Conservation (phyloP, 2,797 vertebrate genomes). For the Poeciliopsis presidionis region DNA sequence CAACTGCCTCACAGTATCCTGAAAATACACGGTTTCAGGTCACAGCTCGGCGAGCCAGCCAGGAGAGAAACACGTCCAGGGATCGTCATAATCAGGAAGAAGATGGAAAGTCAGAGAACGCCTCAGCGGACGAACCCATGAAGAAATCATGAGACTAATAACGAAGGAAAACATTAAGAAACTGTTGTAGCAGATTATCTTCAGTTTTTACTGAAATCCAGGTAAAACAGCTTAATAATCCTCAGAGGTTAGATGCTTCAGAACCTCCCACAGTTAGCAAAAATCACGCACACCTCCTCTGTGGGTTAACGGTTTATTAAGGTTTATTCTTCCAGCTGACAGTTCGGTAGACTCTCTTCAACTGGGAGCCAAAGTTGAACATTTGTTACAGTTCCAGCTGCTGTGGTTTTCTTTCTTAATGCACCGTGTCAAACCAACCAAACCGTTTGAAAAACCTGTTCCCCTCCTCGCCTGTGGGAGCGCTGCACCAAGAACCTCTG, state of each 20-base stretch:
- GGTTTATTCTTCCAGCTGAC: no score
- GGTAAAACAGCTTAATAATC: constrained; percentile 7
- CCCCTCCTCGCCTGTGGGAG: no score
- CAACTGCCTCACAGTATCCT: constrained; percentile 42
- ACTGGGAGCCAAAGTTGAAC: no score
- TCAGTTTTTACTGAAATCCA: constrained; percentile 10
- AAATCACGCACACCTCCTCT: constrained; percentile 5
- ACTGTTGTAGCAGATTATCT: constrained; percentile 43
- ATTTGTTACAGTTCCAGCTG: no score
- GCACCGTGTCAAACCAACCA: no score
- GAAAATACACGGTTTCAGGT: constrained; percentile 12
- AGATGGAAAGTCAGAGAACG: constrained; percentile 36
- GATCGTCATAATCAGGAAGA: constrained; percentile 13
- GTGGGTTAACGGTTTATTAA: neutral
- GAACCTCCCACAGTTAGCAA: neutral
- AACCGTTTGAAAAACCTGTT: no score
- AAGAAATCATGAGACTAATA: constrained; percentile 35
- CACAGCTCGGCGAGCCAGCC: constrained; percentile 41
- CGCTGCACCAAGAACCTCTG: no score
- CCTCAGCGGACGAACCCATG: neutral
- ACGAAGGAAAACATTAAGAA: constrained; percentile 23
- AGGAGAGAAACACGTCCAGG: constrained; percentile 21
- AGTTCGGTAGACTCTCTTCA: no score
- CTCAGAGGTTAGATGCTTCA: constrained; percentile 4
- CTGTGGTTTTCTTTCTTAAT: no score